Conservation (phyloP, 1,140 invertebrate genomes). For the Polypedilum vanderplanki region DNA sequence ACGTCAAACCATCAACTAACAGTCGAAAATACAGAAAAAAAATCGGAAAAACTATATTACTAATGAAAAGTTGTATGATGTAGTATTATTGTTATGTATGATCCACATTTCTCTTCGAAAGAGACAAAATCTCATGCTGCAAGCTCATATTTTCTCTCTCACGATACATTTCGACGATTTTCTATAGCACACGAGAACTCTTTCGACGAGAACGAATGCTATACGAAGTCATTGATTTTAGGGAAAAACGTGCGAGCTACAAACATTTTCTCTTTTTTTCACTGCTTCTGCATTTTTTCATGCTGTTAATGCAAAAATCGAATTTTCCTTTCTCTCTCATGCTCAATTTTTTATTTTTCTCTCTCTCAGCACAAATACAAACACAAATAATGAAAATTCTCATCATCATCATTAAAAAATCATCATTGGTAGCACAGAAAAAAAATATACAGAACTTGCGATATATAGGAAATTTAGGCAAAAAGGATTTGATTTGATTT, state of each 20-base stretch:
- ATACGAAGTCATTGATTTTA: not conserved
- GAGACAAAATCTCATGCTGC: slow-evolving; percentile 22
- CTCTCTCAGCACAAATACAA: no score
- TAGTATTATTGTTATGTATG: slow-evolving; percentile 14
- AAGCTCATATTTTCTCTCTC: slow-evolving; percentile 19
- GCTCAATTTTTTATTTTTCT: no score
- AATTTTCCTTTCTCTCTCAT: not conserved
- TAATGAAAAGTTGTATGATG: slow-evolving; percentile 29
- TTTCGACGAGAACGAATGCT: not conserved
- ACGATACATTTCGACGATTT: not conserved
- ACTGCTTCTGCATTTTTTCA: slow-evolving; percentile 12
- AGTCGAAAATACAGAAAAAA: slow-evolving; percentile 26
- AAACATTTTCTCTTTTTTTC: not conserved
- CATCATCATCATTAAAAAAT: no score
- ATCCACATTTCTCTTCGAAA: slow-evolving; percentile 15
- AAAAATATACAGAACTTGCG: no score
- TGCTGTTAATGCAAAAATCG: slow-evolving; percentile 3
- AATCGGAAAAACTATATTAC: slow-evolving; percentile 26
- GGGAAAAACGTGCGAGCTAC: no score
- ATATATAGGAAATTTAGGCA: no score
- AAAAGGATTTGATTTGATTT: no score
- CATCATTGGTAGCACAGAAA: no score
- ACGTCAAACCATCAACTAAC: slow-evolving; percentile 21
- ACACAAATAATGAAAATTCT: no score
- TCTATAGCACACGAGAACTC: not conserved